Percentiles rank a stretch among this genome's conserved stretches.
phyloP scores from a whole-genome alignment of 2,888 invertebrate species.

The Euproctis similis region DNA sequence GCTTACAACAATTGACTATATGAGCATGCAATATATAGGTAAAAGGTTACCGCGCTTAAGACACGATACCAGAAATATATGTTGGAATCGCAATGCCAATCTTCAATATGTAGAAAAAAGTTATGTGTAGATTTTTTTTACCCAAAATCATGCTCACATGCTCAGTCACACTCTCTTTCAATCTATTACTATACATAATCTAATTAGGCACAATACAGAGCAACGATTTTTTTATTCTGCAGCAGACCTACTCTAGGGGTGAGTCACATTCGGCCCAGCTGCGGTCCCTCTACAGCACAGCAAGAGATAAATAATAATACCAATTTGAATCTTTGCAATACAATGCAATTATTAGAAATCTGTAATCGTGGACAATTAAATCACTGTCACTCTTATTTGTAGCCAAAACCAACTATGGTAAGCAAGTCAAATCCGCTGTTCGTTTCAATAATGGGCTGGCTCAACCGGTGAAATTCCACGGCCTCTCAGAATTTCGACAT shows the following conservation, averaged over 20 bases:
- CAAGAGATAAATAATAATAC: constrained; percentile 32
- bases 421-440: no score
- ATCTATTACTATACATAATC: not conserved
- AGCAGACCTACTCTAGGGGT: constrained; percentile 9
- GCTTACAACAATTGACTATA: no score
- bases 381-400: constrained; percentile 9
- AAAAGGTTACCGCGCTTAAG: no score
- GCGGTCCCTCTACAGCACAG: constrained; percentile 23
- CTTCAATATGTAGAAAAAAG: not conserved
- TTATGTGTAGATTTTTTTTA: not conserved
- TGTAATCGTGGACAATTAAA: constrained; percentile 22
- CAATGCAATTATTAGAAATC: constrained; percentile 27
- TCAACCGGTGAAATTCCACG: no score
- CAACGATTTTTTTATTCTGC: constrained; percentile 2
- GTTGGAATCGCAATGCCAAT: not conserved
- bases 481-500: no score
- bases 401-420: no score
- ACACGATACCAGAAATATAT: not conserved
- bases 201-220: no score
- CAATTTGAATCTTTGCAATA: constrained; percentile 29
- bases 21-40: no score
- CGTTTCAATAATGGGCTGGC: no score
- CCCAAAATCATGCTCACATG: not conserved
- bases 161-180: not conserved
- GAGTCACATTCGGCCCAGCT: constrained; percentile 29